phyloP scores from a whole-genome alignment of 2,888 invertebrate genomes.

The Agrochola lychnidis region DNA sequence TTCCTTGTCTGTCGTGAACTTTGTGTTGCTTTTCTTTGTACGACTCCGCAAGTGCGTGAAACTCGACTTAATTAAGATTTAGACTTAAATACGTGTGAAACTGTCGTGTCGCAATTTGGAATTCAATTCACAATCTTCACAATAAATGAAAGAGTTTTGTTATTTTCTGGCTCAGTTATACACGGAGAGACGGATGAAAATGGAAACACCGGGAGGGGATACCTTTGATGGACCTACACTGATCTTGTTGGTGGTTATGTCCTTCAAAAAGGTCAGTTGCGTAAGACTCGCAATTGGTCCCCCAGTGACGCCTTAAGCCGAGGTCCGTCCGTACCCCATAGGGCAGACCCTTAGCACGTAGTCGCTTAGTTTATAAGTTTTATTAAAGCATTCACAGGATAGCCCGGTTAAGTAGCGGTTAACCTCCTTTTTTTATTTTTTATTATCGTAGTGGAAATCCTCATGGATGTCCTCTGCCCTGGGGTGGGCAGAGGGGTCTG shows the following conservation, averaged over 20 bases:
- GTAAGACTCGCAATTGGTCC: background rate
- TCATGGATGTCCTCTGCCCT: no score
- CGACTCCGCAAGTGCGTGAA: conserved; percentile 37
- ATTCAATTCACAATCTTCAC: conserved; percentile 21
- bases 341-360: background rate
- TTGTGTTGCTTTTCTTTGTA: conserved; percentile 14
- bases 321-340: no score
- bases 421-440: no score
- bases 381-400: background rate
- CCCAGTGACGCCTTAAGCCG: background rate
- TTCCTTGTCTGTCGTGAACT: background rate
- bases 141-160: background rate
- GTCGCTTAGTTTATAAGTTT: background rate
- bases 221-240: background rate
- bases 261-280: background rate
- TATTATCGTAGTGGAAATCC: no score
- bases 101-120: conserved; percentile 25
- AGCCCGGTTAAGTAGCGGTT: background rate
- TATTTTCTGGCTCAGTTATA: background rate
- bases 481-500: no score
- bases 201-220: background rate
- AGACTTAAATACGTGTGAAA: conserved; percentile 32
- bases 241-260: background rate
- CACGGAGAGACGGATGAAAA: background rate
- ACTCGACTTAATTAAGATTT: conserved; percentile 48